Conservation (phyloP, 2,888 invertebrate species). For the Aspidiotus rigidus region DNA sequence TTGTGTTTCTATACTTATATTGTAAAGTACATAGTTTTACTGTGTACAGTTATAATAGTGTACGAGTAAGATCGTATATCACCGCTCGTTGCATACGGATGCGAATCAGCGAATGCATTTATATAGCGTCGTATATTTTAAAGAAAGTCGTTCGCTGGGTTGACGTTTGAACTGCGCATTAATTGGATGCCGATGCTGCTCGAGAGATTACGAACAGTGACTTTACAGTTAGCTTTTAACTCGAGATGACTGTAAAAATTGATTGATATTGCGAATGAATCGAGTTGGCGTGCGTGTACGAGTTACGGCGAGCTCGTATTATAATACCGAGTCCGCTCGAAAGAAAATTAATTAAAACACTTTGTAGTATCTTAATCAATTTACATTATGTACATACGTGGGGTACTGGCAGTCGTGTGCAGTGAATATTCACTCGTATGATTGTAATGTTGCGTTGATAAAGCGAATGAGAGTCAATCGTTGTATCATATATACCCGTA, state of each 20-base stretch:
- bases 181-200: neutral
- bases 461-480: too few relatives aligned
- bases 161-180: conserved; percentile 1
- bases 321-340: too few relatives aligned
- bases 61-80: neutral
- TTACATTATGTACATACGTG: too few relatives aligned
- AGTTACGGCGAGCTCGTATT: neutral
- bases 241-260: neutral
- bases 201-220: too few relatives aligned
- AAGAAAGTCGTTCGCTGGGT: neutral
- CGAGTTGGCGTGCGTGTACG: neutral
- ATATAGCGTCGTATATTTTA: too few relatives aligned
- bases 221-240: too few relatives aligned
- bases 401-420: too few relatives aligned
- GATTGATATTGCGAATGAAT: conserved; percentile 4
- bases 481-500: too few relatives aligned
- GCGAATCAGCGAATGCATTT: neutral
- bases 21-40: neutral
- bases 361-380: neutral
- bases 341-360: conserved; percentile 2
- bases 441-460: too few relatives aligned
- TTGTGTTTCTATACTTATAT: conserved; percentile 7
- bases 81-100: neutral
- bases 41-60: too few relatives aligned
- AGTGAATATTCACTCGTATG: too few relatives aligned